Evolutionary conservation across 2,888 invertebrate genomes (phyloP).

Genomic region (Drymonia ruficornis): DNA sequence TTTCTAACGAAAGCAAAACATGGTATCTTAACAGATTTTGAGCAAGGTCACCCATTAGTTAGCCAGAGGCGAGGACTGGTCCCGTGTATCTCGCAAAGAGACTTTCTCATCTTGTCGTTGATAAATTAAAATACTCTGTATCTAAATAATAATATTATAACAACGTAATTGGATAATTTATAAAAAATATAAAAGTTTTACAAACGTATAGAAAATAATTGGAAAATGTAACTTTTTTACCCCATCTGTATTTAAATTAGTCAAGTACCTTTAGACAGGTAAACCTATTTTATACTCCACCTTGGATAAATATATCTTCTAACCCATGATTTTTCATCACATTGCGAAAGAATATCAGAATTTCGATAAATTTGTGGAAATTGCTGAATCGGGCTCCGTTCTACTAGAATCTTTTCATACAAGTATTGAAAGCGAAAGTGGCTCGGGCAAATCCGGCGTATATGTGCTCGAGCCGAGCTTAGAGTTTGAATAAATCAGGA

Average conservation of each 20-base stretch:
- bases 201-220: too few relatives aligned
- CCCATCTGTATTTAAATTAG: too few relatives aligned
- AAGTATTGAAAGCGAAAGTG: constrained; percentile 50
- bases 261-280: too few relatives aligned
- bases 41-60: constrained; percentile 30
- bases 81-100: constrained; percentile 16
- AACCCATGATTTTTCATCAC: too few relatives aligned
- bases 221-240: too few relatives aligned
- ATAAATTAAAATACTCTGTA: constrained; percentile 32
- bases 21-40: constrained; percentile 24
- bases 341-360: constrained; percentile 7
- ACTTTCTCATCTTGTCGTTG: constrained; percentile 32
- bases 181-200: background rate
- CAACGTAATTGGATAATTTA: constrained; percentile 13
- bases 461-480: constrained; percentile 49
- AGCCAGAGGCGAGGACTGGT: constrained; percentile 32
- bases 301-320: too few relatives aligned
- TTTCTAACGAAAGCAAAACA: constrained; percentile 21
- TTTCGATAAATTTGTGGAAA: constrained; percentile 17
- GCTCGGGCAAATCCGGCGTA: constrained; percentile 46
- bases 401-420: constrained; percentile 26
- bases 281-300: too few relatives aligned
- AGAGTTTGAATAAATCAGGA: constrained; percentile 66
- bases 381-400: constrained; percentile 18
- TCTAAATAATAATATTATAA: constrained; percentile 10